phyloP scores from a whole-genome alignment of 1,140 invertebrate genomes.

The Harpegnathos saltator region DNA sequence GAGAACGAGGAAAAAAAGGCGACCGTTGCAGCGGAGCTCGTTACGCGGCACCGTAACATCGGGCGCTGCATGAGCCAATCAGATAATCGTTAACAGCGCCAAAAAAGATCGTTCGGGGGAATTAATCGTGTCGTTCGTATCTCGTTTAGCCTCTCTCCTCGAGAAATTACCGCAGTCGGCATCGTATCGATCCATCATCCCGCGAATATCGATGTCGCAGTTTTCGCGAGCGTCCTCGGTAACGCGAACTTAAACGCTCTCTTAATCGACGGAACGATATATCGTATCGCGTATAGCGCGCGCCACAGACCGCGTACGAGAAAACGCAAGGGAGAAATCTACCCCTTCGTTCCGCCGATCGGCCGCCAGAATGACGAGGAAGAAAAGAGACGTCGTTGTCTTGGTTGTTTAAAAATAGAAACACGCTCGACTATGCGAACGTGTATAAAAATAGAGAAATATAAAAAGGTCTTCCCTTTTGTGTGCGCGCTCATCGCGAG shows the following conservation, averaged over 20 bases:
- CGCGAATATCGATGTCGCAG: conserved; percentile 43
- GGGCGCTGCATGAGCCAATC: conserved; percentile 66
- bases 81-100: conserved; percentile 71
- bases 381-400: not conserved
- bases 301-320: not conserved
- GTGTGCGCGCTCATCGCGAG: not conserved
- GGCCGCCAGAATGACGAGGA: no score
- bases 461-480: conserved; percentile 28
- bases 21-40: conserved; percentile 58
- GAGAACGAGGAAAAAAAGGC: conserved; percentile 59
- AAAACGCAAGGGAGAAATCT: not conserved
- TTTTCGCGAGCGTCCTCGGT: conserved; percentile 4
- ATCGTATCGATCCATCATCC: conserved; percentile 58
- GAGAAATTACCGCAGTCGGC: conserved; percentile 60
- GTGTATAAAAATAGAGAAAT: conserved; percentile 49
- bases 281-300: conserved; percentile 9
- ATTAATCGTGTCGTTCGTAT: conserved; percentile 63
- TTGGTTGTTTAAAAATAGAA: conserved; percentile 49
- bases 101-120: conserved; percentile 71
- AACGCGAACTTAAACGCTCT: conserved; percentile 48
- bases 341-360: no score
- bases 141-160: conserved; percentile 58
- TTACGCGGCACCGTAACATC: conserved; percentile 69
- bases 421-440: conserved; percentile 15
- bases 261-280: conserved; percentile 45